Base-by-base conservation (phyloP, 2,888 invertebrate genomes). In the Leucophora obtusa region DNA sequence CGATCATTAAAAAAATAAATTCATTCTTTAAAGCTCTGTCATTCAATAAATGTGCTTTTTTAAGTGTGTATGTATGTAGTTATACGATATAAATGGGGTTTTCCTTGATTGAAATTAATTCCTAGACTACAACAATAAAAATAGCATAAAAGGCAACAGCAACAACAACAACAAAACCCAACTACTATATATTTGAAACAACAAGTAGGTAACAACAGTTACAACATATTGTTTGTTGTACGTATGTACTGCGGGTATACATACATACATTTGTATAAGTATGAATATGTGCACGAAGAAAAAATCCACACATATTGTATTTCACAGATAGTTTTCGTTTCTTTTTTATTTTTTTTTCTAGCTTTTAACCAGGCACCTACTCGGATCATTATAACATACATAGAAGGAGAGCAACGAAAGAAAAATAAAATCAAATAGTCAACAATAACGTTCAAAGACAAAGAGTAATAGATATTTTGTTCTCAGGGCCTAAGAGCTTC, bases 81-180 rank as follows among this genome's bases (percentile, higher is more conserved):
- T 38, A 11, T 47, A n/a, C 43, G n/a, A 14, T 47, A 15, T 43
- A 79, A 74, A 66, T 79, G 74, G 79, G 82, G 65, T 74, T 76
- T 77, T 81, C 72, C 76, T 81, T 73, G 77, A 73, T 81, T 69
- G 66, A 74, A 74, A 78, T 76, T 77, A 77, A 78, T 77, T 73
- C 73, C 73, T 74, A 74, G 79, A 70, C 77, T 70, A 35, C 73
- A 73, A 59, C 69, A 79, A 53, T 50, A 15, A 18, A 62, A 35
- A 74, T 38, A 79, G 60, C 63, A 50, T 60, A 60, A 68, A 75
- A 65, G 21, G 35, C 65, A 71, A 54, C 50, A 68, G 17, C 10
- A 60, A 15, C 38, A 62, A 35, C 66, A 56, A 47, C 50, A 50
- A 18, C 68, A 66, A 62, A n/a, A 53, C 56, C 2, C 17, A n/a